Evolutionary conservation across 2,888 invertebrate species (phyloP).

Genomic region (Lepetodrilus schrolli): DNA sequence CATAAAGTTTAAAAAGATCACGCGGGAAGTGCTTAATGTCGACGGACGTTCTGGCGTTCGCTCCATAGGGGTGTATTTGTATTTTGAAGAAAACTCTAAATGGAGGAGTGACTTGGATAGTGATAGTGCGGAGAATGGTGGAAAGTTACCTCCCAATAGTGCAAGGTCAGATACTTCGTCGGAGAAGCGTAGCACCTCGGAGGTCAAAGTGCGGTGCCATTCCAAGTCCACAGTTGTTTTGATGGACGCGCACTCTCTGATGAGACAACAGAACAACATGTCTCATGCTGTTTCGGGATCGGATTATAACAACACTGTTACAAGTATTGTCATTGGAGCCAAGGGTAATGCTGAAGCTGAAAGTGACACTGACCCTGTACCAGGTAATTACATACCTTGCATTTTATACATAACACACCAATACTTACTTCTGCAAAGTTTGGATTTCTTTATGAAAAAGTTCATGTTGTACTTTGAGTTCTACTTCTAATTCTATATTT

Average conservation of each 20-base stretch:
- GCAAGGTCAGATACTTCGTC: not conserved
- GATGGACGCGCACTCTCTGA: not conserved
- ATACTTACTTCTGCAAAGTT: too few species aligned
- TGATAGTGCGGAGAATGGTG: not conserved
- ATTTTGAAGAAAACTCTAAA: not conserved
- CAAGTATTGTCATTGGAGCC: not conserved
- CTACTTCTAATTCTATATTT: too few species aligned
- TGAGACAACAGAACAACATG: not conserved
- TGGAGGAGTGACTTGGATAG: not conserved
- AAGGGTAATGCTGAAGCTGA: not conserved
- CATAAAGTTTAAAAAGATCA: slow-evolving; percentile 31
- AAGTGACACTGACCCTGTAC: too few species aligned
- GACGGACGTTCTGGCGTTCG: not conserved
- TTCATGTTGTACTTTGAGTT: too few species aligned
- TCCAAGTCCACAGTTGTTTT: not conserved
- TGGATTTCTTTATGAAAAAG: too few species aligned
- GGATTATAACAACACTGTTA: not conserved
- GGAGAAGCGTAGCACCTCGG: not conserved
- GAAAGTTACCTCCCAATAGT: not conserved
- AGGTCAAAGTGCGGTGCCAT: slow-evolving; percentile 4
- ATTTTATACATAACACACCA: too few species aligned
- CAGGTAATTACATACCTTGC: too few species aligned
- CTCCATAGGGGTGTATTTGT: slow-evolving; percentile 14
- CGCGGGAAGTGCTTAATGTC: slow-evolving; percentile 29
- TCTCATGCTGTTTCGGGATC: not conserved